Conservation (phyloP, 2,888 invertebrate genomes). For the Phoronis australis region DNA sequence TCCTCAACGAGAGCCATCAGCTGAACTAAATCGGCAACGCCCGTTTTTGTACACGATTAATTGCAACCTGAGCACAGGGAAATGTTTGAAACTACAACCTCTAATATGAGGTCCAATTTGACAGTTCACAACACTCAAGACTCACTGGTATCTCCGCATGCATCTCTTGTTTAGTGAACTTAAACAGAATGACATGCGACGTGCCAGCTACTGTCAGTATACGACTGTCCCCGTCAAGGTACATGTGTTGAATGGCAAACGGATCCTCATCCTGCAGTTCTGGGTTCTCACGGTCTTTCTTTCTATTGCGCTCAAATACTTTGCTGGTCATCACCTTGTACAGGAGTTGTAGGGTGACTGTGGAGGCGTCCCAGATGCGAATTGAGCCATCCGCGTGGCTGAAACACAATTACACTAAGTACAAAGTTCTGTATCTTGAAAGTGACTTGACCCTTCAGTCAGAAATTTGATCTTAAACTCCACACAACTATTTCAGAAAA, state of each 20-base stretch:
- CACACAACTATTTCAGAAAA: no score
- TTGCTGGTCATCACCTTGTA: slow-evolving; percentile 97
- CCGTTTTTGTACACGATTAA: no score
- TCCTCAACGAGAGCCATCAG: no score
- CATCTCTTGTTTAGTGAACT: slow-evolving; percentile 87
- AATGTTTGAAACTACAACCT: no score
- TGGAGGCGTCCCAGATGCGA: slow-evolving; percentile 97
- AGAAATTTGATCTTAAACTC: no score
- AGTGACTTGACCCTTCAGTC: no score
- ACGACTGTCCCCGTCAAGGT: slow-evolving; percentile 89
- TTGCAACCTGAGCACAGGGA: no score
- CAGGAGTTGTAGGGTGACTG: slow-evolving; percentile 86
- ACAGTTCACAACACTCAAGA: slow-evolving; percentile 5
- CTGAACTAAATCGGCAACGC: no score
- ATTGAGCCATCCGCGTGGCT: slow-evolving; percentile 97
- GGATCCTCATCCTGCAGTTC: slow-evolving; percentile 71
- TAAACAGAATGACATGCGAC: slow-evolving; percentile 90
- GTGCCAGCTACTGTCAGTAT: slow-evolving; percentile 84
- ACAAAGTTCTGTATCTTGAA: no score
- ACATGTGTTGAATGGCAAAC: slow-evolving; percentile 81
- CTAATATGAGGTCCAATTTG: no score
- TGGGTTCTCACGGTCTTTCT: slow-evolving; percentile 27
- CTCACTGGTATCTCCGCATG: slow-evolving; percentile 55
- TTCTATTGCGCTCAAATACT: slow-evolving; percentile 70
- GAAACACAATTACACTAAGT: no score